Evolutionary conservation across 2,888 invertebrate genomes (phyloP), one percentile per base, ranked within the genome.

Genomic region (Temnothorax ravouxi): DNA sequence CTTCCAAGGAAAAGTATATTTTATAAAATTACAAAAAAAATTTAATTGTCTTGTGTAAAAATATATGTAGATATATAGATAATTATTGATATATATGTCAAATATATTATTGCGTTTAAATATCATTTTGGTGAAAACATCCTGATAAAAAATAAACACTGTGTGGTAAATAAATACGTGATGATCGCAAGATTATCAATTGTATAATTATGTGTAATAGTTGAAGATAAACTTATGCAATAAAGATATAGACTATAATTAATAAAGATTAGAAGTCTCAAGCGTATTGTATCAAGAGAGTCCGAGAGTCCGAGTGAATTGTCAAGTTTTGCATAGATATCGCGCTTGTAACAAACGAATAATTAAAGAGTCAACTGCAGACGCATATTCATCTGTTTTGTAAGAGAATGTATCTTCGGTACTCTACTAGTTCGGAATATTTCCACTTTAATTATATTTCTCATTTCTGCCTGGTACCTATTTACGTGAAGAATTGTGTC

Each of bases 401-500:
- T 13, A 75, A 75, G 34, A 15, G 8, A 47, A 61, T 9, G 21
- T 6, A 34, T 47, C n/a, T 47, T 47, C 3, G 5, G 9, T 62
- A 21, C 34, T 44, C 44, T 29, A 44, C 44, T 67, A 66, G 44
- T 44, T 67, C 1, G 15, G 64, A 54, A 9, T 25, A 9, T 66
- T 66, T 29, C 4, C 64, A 15, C 13, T 77, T n/a, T 25, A 54
- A 66, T 54, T 52, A 54, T n/a, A 29, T 74, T 61, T 44, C 52
- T 76, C 66, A 54, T 54, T 44, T 0, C 29, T 44, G 29, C n/a
- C 21, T 38, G 21, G 5, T 62, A 76, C 18, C 54, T 66, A 52
- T 54, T 77, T 77, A 54, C 66, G n/a, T 13, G 54, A 41, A 66
- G 64, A 64, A 41, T 62, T 62, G 34, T 75, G 61, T 75, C 47